phyloP scores from a whole-genome alignment of 2,888 invertebrate species.

The Laspeyria flexula region DNA sequence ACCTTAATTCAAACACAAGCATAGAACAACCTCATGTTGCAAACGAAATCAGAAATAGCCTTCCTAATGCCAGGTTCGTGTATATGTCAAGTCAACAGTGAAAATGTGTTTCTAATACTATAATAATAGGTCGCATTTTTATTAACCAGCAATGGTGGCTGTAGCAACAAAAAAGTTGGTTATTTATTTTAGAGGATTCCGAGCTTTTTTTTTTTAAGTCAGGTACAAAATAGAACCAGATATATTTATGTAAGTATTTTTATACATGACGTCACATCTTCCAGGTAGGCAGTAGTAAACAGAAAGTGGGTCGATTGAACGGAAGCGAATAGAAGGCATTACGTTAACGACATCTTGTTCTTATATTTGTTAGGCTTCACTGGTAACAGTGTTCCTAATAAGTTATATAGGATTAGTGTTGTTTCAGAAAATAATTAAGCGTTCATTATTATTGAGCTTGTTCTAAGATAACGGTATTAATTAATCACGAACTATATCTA shows the following conservation, averaged over 20 bases:
- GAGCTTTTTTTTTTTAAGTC: too few relatives aligned
- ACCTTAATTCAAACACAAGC: too few relatives aligned
- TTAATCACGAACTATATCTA: too few relatives aligned
- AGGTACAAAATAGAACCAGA: background rate
- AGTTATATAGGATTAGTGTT: slow-evolving; percentile 53
- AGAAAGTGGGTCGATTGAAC: slow-evolving; percentile 37
- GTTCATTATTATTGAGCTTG: slow-evolving; percentile 1
- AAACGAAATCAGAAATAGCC: too few relatives aligned
- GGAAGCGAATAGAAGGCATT: slow-evolving; percentile 34
- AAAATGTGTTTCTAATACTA: too few relatives aligned
- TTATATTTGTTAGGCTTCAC: slow-evolving; percentile 60
- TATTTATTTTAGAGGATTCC: background rate
- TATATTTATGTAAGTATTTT: background rate
- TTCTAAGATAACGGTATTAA: background rate
- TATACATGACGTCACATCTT: slow-evolving; percentile 4
- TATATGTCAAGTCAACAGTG: too few relatives aligned
- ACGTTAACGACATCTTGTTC: slow-evolving; percentile 41
- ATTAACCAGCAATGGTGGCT: too few relatives aligned
- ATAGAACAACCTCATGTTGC: too few relatives aligned
- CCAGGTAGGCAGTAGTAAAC: slow-evolving; percentile 18
- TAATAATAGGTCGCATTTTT: too few relatives aligned
- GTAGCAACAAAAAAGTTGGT: too few relatives aligned
- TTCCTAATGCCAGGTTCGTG: too few relatives aligned
- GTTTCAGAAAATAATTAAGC: slow-evolving; percentile 20
- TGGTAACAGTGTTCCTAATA: slow-evolving; percentile 57